Conservation (phyloP, 2,888 invertebrate genomes). For the Oxycera nigricornis region DNA sequence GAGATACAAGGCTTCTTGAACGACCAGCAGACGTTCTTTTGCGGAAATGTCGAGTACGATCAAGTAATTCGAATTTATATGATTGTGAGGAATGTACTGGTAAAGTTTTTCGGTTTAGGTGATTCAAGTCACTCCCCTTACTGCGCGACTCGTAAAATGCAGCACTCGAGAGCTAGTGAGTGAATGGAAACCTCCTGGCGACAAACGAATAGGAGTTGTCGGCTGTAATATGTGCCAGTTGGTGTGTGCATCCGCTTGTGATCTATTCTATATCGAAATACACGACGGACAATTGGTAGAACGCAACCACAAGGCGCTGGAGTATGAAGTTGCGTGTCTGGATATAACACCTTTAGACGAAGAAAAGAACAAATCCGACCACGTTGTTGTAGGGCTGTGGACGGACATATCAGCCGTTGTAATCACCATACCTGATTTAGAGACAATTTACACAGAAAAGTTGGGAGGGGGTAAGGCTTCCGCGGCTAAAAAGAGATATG, state of each 20-base stretch:
- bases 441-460: conserved; percentile 84
- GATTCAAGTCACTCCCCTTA: conserved; percentile 74
- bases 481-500: background rate
- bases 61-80: conserved; percentile 66
- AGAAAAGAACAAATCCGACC: conserved; percentile 68
- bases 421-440: conserved; percentile 79
- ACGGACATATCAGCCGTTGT: conserved; percentile 94
- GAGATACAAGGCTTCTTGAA: conserved; percentile 91
- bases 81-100: conserved; percentile 50
- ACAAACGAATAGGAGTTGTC: conserved; percentile 85
- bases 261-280: conserved; percentile 83
- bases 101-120: conserved; percentile 59
- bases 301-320: conserved; percentile 76
- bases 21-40: conserved; percentile 92
- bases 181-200: conserved; percentile 76
- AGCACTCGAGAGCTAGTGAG: conserved; percentile 70
- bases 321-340: conserved; percentile 95
- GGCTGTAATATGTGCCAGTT: conserved; percentile 79
- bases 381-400: conserved; percentile 95
- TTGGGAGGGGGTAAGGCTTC: conserved; percentile 83
- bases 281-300: conserved; percentile 69
- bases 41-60: conserved; percentile 86
- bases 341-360: conserved; percentile 85
- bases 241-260: conserved; percentile 86
- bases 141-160: conserved; percentile 75